Base-by-base conservation (phyloP, 2,113 vertebrate genomes). In the Hirundichthys speculiger region DNA sequence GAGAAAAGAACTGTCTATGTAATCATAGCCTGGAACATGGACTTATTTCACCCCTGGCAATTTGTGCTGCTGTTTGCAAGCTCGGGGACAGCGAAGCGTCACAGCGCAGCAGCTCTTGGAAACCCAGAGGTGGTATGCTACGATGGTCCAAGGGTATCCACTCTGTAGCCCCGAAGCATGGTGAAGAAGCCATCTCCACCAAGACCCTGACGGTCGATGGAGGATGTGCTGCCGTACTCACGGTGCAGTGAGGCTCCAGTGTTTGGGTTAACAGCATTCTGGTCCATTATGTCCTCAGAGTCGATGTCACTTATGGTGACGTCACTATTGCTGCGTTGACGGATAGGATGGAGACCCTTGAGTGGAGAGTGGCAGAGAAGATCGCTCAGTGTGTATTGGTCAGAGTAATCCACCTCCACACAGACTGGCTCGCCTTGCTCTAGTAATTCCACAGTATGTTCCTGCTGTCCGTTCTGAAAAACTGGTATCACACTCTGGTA, bases 281-380 rank as follows among this genome's bases (percentile, higher is more conserved):
- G 95, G 90, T 98, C 96, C 80, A 96, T 87, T 46, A 95, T 89
- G 39, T 98, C 97, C 73, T 99, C 97, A 0, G 94, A 87, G 74
- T 99, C 98, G 0, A 98, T 96, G 82, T 99, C 98, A 6, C 98
- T 99, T 80, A 99, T 98, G 50, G 98, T 98, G 52, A 99, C 96
- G 20, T 98, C 96, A 0, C 98, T 99, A 85, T 98, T 99, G 89
- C 96, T 98, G 72, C 98, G 93, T 40, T 99, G 98, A 4, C 97
- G 89, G 77, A 99, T 96, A 2, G 97, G 96, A 83, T 98, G 94
- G 43, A 99, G 94, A 8, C 93, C 93, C 64, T 95, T 95, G 21
- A 96, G 90, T 0, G 95, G 94, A 0, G 96, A 97, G 69, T 93
- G 93, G 73, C 92, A 91, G 20, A 98, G 93, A 68, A 97, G 89